Percentiles rank a stretch among this genome's conserved stretches.
These are phyloP conservation scores for Nestor notabilis DNA, from an alignment of 2,113 vertebrate genomes.

Conservation along the genomic window DNA sequence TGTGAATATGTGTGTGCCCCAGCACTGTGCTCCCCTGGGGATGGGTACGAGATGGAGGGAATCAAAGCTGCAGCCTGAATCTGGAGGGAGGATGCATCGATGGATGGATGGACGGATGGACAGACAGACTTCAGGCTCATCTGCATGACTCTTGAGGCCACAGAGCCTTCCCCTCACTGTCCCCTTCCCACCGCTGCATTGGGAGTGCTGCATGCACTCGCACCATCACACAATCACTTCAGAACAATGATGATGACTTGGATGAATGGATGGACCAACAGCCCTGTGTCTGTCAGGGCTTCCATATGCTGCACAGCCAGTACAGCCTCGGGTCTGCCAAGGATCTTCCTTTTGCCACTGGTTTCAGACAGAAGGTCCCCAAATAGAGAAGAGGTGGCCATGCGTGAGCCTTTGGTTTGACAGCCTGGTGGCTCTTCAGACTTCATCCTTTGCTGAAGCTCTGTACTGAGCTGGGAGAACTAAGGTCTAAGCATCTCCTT, in stretches of 20 bases:
- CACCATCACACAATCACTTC: neutral
- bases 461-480: neutral
- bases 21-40: neutral
- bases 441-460: neutral
- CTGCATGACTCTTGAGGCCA: neutral
- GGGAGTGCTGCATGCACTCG: rapidly evolving
- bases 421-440: neutral
- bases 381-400: neutral
- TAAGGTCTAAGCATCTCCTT: neutral
- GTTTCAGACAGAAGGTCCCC: neutral
- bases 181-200: neutral
- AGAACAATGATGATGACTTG: neutral
- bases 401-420: neutral
- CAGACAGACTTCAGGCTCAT: neutral
- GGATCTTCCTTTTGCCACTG: neutral
- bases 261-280: neutral
- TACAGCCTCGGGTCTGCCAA: neutral
- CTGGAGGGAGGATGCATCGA: neutral
- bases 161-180: neutral
- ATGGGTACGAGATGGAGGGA: neutral
- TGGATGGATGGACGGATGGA: neutral
- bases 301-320: neutral
- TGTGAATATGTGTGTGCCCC: neutral
- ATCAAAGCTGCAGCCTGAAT: neutral
- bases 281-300: neutral